phyloP scores from a whole-genome alignment of 2,113 vertebrate genomes.

The Seriola aureovittata region DNA sequence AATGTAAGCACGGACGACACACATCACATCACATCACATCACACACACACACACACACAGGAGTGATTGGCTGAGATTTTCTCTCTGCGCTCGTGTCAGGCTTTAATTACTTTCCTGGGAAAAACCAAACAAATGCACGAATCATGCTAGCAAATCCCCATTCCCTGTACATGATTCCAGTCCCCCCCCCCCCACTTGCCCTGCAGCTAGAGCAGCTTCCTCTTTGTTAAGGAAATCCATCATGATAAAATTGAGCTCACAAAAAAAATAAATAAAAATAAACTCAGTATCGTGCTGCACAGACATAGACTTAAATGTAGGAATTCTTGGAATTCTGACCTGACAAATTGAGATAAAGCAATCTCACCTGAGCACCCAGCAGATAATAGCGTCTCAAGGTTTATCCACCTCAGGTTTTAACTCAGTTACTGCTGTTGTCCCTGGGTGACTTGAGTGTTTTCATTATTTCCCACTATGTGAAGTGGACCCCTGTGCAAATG shows the following conservation, averaged over 20 bases:
- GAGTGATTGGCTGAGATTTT: slow-evolving; percentile 56
- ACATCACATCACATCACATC: slow-evolving; percentile 25
- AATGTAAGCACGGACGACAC: slow-evolving; percentile 43
- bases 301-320: slow-evolving; percentile 47
- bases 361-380: slow-evolving; percentile 61
- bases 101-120: slow-evolving; percentile 67
- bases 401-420: slow-evolving; percentile 38
- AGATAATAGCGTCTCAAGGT: slow-evolving; percentile 55
- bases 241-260: slow-evolving; percentile 50
- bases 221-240: slow-evolving; percentile 57
- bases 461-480: neutral
- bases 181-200: neutral
- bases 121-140: slow-evolving; percentile 49
- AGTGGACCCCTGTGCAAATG: slow-evolving; percentile 12
- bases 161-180: slow-evolving; percentile 45
- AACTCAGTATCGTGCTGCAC: slow-evolving; percentile 37
- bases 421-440: slow-evolving; percentile 29
- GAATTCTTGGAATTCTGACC: slow-evolving; percentile 60
- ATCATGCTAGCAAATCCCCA: slow-evolving; percentile 52
- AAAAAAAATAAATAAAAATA: slow-evolving; percentile 4
- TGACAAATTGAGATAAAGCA: slow-evolving; percentile 63
- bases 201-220: slow-evolving; percentile 22
- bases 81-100: slow-evolving; percentile 38
- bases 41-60: slow-evolving; percentile 16
- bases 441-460: slow-evolving; percentile 19